These are phyloP conservation scores for Neodontobutis hainanensis DNA, from an alignment of 2,113 vertebrate genomes.

Conservation along the genomic window DNA sequence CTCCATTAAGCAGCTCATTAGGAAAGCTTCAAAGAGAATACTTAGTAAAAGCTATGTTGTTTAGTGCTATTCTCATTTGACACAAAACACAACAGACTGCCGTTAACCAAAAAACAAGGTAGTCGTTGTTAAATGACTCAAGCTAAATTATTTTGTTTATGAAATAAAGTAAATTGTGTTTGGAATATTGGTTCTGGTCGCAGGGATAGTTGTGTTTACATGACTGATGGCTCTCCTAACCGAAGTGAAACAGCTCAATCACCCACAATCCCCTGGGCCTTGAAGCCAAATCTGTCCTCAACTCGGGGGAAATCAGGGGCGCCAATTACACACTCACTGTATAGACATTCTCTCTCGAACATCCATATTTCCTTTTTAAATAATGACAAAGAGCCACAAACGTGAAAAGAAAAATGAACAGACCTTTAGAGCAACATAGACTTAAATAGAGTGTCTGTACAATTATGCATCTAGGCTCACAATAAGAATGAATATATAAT, in stretches of 20 bases:
- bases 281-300: constrained; percentile 45
- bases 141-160: too few relatives aligned
- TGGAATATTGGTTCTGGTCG: constrained; percentile 9
- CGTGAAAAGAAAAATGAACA: neutral
- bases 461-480: too few relatives aligned
- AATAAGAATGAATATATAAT: too few relatives aligned
- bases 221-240: constrained; percentile 40
- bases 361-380: constrained; percentile 33
- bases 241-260: constrained; percentile 45
- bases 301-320: constrained; percentile 51
- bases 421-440: neutral
- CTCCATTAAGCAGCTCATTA: neutral
- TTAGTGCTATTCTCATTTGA: neutral
- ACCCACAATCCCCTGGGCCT: constrained; percentile 54
- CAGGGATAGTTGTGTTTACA: constrained; percentile 27
- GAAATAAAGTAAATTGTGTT: neutral
- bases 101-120: neutral
- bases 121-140: too few relatives aligned
- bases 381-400: constrained; percentile 17
- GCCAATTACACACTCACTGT: constrained; percentile 26
- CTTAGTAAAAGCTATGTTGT: neutral
- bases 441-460: too few relatives aligned
- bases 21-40: neutral
- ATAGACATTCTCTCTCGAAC: constrained; percentile 29
- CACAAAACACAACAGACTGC: too few relatives aligned